Percentiles rank a stretch among this genome's conserved stretches.
Evolutionary conservation across 2,888 invertebrate species (phyloP).

Genomic region (Amiota communis): DNA sequence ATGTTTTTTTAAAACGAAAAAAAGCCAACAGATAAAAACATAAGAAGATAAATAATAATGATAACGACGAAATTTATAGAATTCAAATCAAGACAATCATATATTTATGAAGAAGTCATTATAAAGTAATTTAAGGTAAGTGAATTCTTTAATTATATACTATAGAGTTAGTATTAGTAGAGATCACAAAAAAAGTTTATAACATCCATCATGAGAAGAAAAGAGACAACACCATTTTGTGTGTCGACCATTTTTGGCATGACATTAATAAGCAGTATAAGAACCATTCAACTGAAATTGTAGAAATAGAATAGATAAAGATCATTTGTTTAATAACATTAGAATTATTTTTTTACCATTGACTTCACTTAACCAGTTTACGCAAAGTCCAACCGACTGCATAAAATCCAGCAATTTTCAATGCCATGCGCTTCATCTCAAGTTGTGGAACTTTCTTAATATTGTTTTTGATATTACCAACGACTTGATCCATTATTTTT

Average conservation of each 20-base stretch:
- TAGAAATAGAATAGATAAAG: too few species aligned
- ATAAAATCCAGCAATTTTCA: slow-evolving; percentile 57
- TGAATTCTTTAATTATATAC: not conserved
- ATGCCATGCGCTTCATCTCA: slow-evolving; percentile 53
- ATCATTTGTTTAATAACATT: too few species aligned
- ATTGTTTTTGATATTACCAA: slow-evolving; percentile 47
- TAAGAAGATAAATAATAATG: not conserved
- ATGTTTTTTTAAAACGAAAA: too few species aligned
- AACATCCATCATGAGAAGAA: too few species aligned
- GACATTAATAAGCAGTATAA: slow-evolving; percentile 6
- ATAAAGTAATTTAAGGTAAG: slow-evolving; percentile 55
- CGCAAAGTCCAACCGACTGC: slow-evolving; percentile 57
- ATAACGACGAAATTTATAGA: not conserved
- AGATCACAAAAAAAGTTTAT: not conserved
- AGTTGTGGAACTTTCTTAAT: slow-evolving; percentile 36
- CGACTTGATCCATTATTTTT: slow-evolving; percentile 49
- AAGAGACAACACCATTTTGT: too few species aligned
- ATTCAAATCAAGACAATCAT: slow-evolving; percentile 3
- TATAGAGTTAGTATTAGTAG: not conserved
- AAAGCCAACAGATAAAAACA: too few species aligned
- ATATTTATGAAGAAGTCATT: slow-evolving; percentile 37
- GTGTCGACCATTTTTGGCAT: not conserved
- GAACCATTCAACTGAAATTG: not conserved
- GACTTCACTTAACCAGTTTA: slow-evolving; percentile 49
- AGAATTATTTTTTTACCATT: too few species aligned